phyloP scores from a whole-genome alignment of 2,888 invertebrate species.

The Cybosia mesomella region DNA sequence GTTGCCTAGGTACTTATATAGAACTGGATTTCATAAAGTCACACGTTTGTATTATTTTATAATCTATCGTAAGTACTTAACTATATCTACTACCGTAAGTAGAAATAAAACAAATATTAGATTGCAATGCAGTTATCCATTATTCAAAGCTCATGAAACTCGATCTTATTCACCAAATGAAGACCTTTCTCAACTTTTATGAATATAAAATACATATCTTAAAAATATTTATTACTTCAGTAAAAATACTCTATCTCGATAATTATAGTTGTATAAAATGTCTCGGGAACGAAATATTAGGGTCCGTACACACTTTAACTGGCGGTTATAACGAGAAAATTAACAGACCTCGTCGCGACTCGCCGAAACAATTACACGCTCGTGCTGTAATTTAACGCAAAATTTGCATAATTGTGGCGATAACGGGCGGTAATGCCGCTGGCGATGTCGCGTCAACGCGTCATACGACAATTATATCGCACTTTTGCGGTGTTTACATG shows the following conservation, averaged over 20 bases:
- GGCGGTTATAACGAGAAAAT: constrained; percentile 65
- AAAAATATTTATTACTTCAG: constrained; percentile 26
- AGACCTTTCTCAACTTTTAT: background rate
- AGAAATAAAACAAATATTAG: background rate
- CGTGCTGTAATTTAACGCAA: constrained; percentile 70
- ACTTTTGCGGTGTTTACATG: constrained; percentile 49
- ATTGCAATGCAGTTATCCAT: background rate
- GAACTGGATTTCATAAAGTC: background rate
- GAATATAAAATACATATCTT: constrained; percentile 20
- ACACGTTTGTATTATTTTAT: background rate
- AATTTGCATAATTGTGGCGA: constrained; percentile 80
- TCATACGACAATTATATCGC: constrained; percentile 67
- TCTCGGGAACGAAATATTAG: constrained; percentile 49
- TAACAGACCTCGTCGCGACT: constrained; percentile 45
- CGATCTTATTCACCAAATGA: constrained; percentile 3
- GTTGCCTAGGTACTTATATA: background rate
- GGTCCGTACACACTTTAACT: constrained; percentile 55
- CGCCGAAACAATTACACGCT: constrained; percentile 58
- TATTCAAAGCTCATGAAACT: background rate
- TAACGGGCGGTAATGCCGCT: constrained; percentile 71
- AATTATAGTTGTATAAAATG: constrained; percentile 40
- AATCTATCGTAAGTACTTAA: too few relatives aligned
- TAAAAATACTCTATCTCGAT: constrained; percentile 42
- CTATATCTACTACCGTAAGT: too few relatives aligned
- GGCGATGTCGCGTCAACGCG: constrained; percentile 55